Evolutionary conservation across 2,113 vertebrate genomes (phyloP).

Genomic region (Macquaria australasica): DNA sequence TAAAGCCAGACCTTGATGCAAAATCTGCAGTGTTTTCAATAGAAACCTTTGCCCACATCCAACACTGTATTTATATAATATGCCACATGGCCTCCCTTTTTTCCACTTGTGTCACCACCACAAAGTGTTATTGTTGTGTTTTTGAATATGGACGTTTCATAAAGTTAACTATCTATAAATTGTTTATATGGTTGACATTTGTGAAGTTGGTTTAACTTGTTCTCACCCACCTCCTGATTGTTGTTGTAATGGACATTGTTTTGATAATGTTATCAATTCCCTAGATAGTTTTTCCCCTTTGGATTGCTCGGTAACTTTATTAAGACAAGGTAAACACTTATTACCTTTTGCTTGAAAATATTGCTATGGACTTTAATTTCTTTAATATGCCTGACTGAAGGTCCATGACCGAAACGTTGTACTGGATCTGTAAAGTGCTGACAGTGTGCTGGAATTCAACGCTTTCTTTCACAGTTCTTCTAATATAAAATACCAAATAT

Average conservation of each 20-base stretch:
- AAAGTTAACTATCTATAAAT: not conserved
- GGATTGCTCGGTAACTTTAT: not conserved
- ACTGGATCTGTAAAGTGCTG: not conserved
- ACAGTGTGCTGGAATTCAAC: too few species aligned
- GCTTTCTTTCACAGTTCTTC: not conserved
- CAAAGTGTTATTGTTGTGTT: not conserved
- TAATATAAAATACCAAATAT: not conserved
- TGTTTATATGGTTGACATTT: not conserved
- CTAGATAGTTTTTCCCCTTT: not conserved
- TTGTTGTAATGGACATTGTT: not conserved
- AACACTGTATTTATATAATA: slow-evolving; percentile 30
- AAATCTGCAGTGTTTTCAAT: slow-evolving; percentile 18
- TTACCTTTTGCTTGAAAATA: too few species aligned
- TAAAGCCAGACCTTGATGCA: slow-evolving; percentile 10
- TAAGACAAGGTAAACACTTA: not conserved
- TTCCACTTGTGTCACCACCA: not conserved
- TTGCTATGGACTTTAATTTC: not conserved
- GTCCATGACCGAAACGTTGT: not conserved
- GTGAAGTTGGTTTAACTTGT: not conserved
- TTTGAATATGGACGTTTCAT: not conserved
- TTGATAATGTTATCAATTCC: not conserved
- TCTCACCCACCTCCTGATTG: not conserved
- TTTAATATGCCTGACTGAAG: not conserved
- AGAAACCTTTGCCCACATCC: slow-evolving; percentile 37
- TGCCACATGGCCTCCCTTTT: not conserved